These are phyloP conservation scores for Urocynchramus pylzowi DNA, from an alignment of 2,113 vertebrate genomes.

Conservation along the genomic window DNA sequence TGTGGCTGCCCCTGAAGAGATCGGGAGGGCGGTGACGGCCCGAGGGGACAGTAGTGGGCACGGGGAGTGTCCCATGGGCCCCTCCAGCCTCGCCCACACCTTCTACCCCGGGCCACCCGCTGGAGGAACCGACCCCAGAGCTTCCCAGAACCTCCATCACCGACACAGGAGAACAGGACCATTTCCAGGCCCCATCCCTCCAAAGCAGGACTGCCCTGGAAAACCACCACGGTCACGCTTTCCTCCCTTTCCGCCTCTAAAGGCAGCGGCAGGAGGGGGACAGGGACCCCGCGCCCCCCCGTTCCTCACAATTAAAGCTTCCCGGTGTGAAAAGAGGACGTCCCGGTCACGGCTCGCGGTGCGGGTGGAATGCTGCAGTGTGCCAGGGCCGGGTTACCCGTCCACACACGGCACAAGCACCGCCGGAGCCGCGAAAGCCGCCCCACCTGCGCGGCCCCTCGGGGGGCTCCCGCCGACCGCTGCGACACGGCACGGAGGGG, in stretches of 20 bases:
- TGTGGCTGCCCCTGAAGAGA: not conserved
- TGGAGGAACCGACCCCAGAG: not conserved
- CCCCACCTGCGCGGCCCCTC: not conserved
- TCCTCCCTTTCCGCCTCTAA: not conserved
- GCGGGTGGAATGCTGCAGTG: constrained; percentile 74
- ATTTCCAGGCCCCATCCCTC: not conserved
- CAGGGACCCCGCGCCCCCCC: not conserved
- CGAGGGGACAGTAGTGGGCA: not conserved
- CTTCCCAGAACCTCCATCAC: not conserved
- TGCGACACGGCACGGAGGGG: not conserved
- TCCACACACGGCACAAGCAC: not conserved
- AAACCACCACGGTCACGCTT: not conserved
- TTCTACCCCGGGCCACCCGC: not conserved
- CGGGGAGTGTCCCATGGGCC: not conserved
- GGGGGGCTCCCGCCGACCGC: not conserved
- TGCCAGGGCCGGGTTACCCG: not conserved
- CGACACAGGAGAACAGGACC: not conserved
- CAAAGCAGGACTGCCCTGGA: not conserved
- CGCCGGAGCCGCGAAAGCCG: not conserved
- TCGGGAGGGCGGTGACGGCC: fast-evolving
- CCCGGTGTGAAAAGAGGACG: not conserved
- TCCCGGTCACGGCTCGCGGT: constrained; percentile 28
- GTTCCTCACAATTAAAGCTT: not conserved
- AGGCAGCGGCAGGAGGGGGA: not conserved
- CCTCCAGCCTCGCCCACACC: not conserved